Evolutionary conservation across 1,140 invertebrate genomes (phyloP), one percentile per base, ranked within the genome.

Genomic region (Sesamia nonagrioides): DNA sequence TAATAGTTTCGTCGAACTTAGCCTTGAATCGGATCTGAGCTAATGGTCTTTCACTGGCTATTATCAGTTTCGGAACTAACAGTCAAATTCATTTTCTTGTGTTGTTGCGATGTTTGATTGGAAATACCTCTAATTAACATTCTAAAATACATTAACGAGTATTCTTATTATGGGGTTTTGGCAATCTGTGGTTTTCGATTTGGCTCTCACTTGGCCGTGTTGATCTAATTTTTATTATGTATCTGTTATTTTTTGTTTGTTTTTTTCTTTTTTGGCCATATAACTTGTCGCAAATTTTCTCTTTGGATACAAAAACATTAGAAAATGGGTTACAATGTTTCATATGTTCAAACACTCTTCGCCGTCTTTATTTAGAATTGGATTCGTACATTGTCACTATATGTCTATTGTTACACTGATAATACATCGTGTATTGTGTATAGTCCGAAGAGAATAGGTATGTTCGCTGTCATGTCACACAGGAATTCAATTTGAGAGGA

Each of bases 401-500:
- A 27, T 52, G 45, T 69, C 66, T 69, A 69, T 69, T 69, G 66
- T 69, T 50, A 17, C 56, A 50, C 60, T 42, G 37, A 78, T 66
- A 76, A 80, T 84, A 75, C 75, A 79, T 63, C 54, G 33, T 35
- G 50, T 35, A 73, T 69, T 61, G 18, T 35, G 50, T 35, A 73
- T 54, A 69, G 45, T 69, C 48, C 42, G 42, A 37, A 74, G 60
- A 73, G 60, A 79, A 71, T 75, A 61, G 35, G 52, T 79, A 72
- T 79, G 61, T 74, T 75, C 73, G 71, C 50, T 77, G 81, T 85
- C 84, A 82, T 82, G 68, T 80, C 81, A 88, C 84, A 87, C 83
- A 87, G 84, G 80, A 88, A 84, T 86, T 81, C 85, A 87, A 89
- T 88, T 85, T 86, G 82, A 77, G 83, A 77, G 82, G 82, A 86